Percentiles rank a stretch among this genome's conserved stretches.
Evolutionary conservation across 2,113 vertebrate genomes (phyloP).

Genomic region (Colistium nudipinnis): DNA sequence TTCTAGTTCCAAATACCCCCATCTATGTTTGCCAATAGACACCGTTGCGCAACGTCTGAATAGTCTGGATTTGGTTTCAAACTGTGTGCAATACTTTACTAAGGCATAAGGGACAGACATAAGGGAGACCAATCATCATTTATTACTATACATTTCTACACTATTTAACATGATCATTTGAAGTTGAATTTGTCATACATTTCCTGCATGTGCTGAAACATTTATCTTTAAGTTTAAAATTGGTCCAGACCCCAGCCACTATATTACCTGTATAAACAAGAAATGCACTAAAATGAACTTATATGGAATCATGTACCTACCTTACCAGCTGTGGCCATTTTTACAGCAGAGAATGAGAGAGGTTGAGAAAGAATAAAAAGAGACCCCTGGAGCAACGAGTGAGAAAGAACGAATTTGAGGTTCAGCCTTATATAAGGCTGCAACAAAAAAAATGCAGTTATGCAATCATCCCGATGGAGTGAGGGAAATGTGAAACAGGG

Average conservation of each 20-base stretch:
- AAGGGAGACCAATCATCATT: no score
- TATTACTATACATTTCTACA: no score
- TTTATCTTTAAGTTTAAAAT: not conserved
- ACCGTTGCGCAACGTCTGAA: conserved; percentile 26
- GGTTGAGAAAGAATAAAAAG: not conserved
- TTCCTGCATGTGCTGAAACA: not conserved
- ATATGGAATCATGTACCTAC: conserved; percentile 34
- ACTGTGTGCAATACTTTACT: no score
- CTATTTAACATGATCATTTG: no score
- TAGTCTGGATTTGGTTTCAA: no score
- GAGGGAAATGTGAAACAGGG: no score
- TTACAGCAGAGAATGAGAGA: not conserved
- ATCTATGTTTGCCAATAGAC: conserved; percentile 10
- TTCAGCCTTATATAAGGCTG: conserved; percentile 21
- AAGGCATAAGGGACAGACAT: not conserved
- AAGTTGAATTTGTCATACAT: not conserved
- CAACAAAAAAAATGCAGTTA: no score
- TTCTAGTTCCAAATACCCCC: not conserved
- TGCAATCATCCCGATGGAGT: no score
- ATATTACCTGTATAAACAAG: not conserved
- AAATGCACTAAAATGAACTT: not conserved
- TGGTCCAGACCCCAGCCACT: not conserved
- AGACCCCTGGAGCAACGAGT: not conserved
- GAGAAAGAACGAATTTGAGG: not conserved
- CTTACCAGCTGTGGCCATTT: conserved; percentile 69